phyloP scores from a whole-genome alignment of 2,113 vertebrate genomes.

The Meriones unguiculatus region DNA sequence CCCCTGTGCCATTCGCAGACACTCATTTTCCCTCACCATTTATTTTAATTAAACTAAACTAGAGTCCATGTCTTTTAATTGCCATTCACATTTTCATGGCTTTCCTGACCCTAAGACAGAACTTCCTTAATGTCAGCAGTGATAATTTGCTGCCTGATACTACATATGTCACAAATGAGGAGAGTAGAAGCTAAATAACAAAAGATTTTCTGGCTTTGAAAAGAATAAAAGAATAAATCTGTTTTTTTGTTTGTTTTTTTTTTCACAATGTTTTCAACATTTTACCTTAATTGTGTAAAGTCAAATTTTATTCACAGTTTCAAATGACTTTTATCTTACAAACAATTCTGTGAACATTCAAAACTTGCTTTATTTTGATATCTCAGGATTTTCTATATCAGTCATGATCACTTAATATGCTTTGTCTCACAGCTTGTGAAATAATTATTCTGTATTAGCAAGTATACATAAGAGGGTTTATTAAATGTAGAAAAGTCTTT shows the following conservation, averaged over 20 bases:
- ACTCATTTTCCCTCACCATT: conserved; percentile 49
- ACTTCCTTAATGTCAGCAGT: conserved; percentile 23
- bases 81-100: conserved; percentile 43
- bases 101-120: conserved; percentile 55
- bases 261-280: not conserved
- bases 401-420: conserved; percentile 46
- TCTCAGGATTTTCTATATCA: not conserved
- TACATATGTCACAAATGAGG: too few relatives aligned
- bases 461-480: not conserved
- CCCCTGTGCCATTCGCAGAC: not conserved
- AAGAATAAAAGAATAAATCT: conserved; percentile 1
- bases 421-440: not conserved
- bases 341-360: conserved; percentile 46
- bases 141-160: conserved; percentile 38
- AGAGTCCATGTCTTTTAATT: conserved; percentile 38
- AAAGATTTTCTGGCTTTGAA: conserved; percentile 67
- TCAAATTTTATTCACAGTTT: conserved; percentile 60
- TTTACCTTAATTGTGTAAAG: conserved; percentile 61
- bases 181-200: not conserved
- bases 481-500: not conserved
- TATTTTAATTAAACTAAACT: conserved; percentile 70
- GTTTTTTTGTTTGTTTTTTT: not conserved
- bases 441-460: not conserved
- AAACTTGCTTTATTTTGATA: conserved; percentile 17
- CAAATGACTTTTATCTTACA: conserved; percentile 44